Conservation (phyloP, 2,797 vertebrate genomes). For the Protonibea diacanthus region DNA sequence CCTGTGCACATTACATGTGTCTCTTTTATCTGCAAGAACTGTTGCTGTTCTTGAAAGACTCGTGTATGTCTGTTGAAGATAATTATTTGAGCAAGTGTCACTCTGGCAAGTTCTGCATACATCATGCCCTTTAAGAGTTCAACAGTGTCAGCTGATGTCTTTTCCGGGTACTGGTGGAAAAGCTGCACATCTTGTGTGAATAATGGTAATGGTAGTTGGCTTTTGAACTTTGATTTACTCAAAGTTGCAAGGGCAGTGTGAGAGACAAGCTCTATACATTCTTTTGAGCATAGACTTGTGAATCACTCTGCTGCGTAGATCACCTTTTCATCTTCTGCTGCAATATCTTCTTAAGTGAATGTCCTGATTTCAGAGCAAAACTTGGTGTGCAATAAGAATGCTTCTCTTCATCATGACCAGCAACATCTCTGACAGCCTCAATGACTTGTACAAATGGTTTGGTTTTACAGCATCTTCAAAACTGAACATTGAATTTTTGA, state of each 20-base stretch:
- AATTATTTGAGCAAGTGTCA: constrained; percentile 7
- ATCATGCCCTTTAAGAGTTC: background rate
- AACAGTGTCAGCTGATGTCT: background rate
- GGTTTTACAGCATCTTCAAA: constrained; percentile 19
- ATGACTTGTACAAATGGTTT: background rate
- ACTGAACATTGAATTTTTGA: background rate
- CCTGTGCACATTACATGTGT: background rate
- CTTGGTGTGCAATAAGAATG: background rate
- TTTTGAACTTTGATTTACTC: background rate
- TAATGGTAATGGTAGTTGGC: constrained; percentile 12
- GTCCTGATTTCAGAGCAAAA: constrained; percentile 12
- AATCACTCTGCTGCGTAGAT: background rate
- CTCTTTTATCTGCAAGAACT: background rate
- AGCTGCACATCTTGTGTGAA: constrained; percentile 48
- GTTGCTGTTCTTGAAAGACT: background rate
- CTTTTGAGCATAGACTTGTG: background rate
- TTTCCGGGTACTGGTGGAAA: constrained; percentile 40
- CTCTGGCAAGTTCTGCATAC: background rate
- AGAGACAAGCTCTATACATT: background rate
- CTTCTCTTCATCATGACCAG: constrained; percentile 9
- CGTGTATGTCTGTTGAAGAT: background rate
- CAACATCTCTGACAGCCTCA: background rate
- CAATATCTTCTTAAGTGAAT: background rate
- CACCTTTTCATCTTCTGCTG: background rate
- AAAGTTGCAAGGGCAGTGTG: background rate